Base-by-base conservation (phyloP, 2,113 vertebrate species). In the Albula goreensis region DNA sequence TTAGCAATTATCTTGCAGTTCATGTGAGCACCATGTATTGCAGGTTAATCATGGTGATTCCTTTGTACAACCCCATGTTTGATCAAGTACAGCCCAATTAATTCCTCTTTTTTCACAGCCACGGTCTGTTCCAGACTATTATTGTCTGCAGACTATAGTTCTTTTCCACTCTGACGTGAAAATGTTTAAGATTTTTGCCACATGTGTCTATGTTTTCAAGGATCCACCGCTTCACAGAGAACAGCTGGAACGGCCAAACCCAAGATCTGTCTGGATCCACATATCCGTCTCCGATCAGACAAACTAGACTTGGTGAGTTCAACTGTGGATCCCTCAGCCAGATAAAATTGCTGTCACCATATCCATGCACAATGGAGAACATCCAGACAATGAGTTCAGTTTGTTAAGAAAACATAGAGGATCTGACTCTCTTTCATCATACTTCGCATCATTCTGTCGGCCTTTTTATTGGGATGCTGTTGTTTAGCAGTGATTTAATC, bases 261-360 rank as follows among this genome's bases (percentile, higher is more conserved):
- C 1, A 98, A 96, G 91, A 96, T 98, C 80, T 95, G 96, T 0
- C 92, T 98, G 90, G 97, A 98, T 88, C 97, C 97, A 1, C 94
- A 96, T 13, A 93, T 97, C 80, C 94, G 97, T 0, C 96, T 98
- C 90, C 97, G 97, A 91, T 95, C 96, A 51, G 97, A 96, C 60
- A 98, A 98, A 81, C 88, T 98, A 41, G 96, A 97, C 86, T 88
- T 98, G 96, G 97, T 98, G 86, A 96, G 96, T 83, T 66, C 12
- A 49, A 84, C n/a, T 48, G 41, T 6, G 25, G 57, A 60, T 60
- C 11, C 0, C 50, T 31, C 17, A 80, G 12, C 41, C 53, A 80
- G 50, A 11, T 85, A 3, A 31, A 25, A 49, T 52, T 48, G 15
- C n/a, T 74, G 5, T 74, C 1, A 31, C 70, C 70, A 74, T 74